Percentiles rank a stretch among this genome's conserved stretches.
Conservation (phyloP, 2,113 vertebrate genomes). For the Atrichornis clamosus region DNA sequence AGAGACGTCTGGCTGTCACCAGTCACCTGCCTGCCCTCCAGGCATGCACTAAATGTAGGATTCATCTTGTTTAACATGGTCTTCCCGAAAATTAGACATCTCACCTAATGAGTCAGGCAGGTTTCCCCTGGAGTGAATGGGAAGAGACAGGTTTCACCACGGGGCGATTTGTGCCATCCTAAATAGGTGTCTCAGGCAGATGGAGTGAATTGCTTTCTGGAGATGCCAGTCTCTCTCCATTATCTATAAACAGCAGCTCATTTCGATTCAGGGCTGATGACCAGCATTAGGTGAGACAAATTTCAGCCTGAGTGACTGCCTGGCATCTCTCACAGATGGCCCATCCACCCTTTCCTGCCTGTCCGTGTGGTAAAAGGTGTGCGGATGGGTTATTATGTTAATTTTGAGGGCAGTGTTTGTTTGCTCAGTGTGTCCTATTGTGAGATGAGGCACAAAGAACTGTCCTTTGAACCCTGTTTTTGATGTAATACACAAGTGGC, state of each 20-base stretch:
- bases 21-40: slow-evolving; percentile 24
- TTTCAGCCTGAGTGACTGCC: background rate
- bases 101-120: background rate
- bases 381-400: background rate
- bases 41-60: background rate
- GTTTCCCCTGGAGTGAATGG: slow-evolving; percentile 4
- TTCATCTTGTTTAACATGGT: slow-evolving; percentile 38
- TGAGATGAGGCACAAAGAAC: background rate
- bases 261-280: background rate
- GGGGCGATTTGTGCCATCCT: background rate
- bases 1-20: background rate
- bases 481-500: background rate
- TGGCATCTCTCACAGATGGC: background rate
- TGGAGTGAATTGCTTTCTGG: slow-evolving; percentile 44
- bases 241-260: slow-evolving; percentile 13
- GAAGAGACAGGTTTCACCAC: slow-evolving; percentile 40
- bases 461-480: background rate
- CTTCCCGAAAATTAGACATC: slow-evolving; percentile 24
- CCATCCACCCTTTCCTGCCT: background rate
- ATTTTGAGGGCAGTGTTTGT: background rate
- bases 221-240: slow-evolving; percentile 45
- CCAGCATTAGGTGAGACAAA: background rate
- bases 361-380: background rate
- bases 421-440: background rate
- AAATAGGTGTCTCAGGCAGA: slow-evolving; percentile 53